phyloP scores from a whole-genome alignment of 2,113 vertebrate species.

The Tragelaphus strepsiceros region DNA sequence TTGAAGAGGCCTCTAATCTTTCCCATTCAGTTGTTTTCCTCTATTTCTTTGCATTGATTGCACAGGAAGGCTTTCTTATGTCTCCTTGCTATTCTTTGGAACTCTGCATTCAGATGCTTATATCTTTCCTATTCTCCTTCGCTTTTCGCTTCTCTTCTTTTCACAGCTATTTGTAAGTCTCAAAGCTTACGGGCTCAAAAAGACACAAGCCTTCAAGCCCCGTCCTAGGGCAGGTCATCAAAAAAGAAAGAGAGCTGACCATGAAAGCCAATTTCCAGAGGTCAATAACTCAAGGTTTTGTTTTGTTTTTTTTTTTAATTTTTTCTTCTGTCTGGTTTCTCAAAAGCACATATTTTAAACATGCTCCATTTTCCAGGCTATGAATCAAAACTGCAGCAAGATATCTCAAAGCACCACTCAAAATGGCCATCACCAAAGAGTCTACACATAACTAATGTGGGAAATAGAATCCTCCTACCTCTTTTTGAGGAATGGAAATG shows the following conservation, averaged over 20 bases:
- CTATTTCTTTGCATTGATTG: too few species aligned
- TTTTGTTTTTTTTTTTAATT: rapidly evolving
- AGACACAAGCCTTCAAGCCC: not conserved
- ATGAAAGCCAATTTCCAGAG: not conserved
- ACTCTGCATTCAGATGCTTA: too few species aligned
- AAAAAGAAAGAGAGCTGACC: not conserved
- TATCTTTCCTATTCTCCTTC: too few species aligned
- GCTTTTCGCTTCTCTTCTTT: too few species aligned
- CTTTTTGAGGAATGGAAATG: not conserved
- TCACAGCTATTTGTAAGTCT: too few species aligned
- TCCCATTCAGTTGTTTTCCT: too few species aligned
- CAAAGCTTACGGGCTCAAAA: not conserved
- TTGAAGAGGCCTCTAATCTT: too few species aligned
- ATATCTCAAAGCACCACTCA: not conserved
- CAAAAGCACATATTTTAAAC: not conserved
- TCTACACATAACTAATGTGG: not conserved
- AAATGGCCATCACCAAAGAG: not conserved
- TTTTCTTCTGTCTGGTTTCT: not conserved
- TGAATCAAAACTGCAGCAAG: not conserved
- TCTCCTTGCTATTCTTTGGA: too few species aligned
- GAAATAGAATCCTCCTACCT: not conserved
- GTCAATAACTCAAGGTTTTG: not conserved
- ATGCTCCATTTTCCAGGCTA: not conserved
- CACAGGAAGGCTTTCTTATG: too few species aligned
- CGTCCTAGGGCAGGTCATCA: not conserved